A percentile compares a stretch with the other conserved stretches of the same genome.
These are phyloP conservation scores for Geophilus truncorum DNA, from an alignment of 2,888 invertebrate species.

Conservation along the genomic window DNA sequence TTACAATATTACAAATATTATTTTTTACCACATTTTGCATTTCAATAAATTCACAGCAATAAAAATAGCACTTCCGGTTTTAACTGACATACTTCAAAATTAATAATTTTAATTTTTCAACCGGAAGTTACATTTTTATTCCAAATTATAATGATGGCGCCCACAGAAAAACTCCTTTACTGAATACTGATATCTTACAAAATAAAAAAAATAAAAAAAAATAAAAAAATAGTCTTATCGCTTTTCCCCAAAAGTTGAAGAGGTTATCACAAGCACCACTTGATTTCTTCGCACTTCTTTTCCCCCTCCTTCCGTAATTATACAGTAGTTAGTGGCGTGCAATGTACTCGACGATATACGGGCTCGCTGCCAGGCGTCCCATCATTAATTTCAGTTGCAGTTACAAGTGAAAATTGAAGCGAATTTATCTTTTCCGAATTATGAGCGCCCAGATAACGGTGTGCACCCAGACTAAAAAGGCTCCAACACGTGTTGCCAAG, in stretches of 20 bases:
- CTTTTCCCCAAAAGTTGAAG: neutral
- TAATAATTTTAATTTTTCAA: too few species aligned
- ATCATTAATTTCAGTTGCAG: neutral
- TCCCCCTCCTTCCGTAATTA: neutral
- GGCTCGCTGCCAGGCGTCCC: neutral
- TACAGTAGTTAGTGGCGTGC: neutral
- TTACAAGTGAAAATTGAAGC: conserved; percentile 15
- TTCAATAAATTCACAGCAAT: too few species aligned
- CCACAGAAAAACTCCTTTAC: too few species aligned
- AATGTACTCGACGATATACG: conserved; percentile 1
- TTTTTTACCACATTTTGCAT: too few species aligned
- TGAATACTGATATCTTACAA: too few species aligned
- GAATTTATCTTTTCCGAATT: conserved; percentile 14
- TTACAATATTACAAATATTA: too few species aligned
- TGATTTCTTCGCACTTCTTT: neutral
- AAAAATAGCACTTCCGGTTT: too few species aligned
- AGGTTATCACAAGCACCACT: neutral
- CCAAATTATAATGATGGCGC: too few species aligned
- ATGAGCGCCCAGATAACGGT: neutral
- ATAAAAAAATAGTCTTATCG: neutral
- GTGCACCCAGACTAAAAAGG: neutral
- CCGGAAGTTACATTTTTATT: too few species aligned
- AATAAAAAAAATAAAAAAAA: neutral
- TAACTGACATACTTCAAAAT: too few species aligned
- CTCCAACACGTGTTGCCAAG: conserved; percentile 8